Conservation (phyloP, 2,888 invertebrate genomes). For the Phaonia tiefii region DNA sequence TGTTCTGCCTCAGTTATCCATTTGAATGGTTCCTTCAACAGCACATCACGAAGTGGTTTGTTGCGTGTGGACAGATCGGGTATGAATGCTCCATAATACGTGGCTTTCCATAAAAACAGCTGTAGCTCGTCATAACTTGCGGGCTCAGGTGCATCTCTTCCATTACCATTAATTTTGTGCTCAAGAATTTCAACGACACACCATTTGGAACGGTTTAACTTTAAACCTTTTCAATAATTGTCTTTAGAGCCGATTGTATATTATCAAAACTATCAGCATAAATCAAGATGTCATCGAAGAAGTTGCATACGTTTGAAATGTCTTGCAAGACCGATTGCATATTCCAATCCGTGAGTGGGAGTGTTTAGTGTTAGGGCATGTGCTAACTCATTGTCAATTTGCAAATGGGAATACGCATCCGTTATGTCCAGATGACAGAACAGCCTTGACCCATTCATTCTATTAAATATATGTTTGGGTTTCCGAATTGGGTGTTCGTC, state of each 20-base stretch:
- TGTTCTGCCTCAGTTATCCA: constrained; percentile 40
- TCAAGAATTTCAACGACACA: constrained; percentile 39
- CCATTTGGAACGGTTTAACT: constrained; percentile 25
- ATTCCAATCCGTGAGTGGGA: constrained; percentile 7
- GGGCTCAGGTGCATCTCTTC: not conserved
- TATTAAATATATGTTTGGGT: constrained; percentile 38
- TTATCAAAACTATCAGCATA: constrained; percentile 35
- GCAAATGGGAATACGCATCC: constrained; percentile 43
- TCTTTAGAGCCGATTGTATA: not conserved
- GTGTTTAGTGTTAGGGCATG: no score
- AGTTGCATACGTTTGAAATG: no score
- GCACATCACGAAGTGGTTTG: constrained; percentile 25
- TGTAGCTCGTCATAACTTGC: constrained; percentile 15
- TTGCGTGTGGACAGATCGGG: constrained; percentile 35
- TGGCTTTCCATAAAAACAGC: no score
- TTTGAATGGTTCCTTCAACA: constrained; percentile 11
- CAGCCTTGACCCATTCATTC: constrained; percentile 34
- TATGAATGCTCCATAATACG: constrained; percentile 8
- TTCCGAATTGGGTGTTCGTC: constrained; percentile 40
- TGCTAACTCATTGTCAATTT: no score
- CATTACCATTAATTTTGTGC: constrained; percentile 39
- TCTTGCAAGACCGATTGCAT: no score
- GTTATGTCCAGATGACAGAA: constrained; percentile 49
- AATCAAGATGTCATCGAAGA: not conserved
- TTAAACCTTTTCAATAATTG: constrained; percentile 1